A percentile compares a stretch with the other conserved stretches of the same genome.
phyloP scores from a whole-genome alignment of 2,113 vertebrate species.

The Rana temporaria region DNA sequence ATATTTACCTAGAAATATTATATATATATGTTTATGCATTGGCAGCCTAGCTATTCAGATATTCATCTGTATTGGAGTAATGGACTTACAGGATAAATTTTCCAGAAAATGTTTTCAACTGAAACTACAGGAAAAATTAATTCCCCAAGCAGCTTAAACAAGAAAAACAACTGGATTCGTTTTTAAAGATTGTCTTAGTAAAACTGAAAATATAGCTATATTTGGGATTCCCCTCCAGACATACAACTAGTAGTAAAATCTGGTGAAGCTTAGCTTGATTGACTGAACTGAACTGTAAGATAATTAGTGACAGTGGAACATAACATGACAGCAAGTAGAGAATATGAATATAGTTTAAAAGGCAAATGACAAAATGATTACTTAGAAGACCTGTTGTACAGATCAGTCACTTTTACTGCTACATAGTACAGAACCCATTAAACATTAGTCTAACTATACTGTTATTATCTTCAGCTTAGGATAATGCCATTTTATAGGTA shows the following conservation, averaged over 20 bases:
- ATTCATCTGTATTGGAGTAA: too few relatives aligned
- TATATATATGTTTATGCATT: too few relatives aligned
- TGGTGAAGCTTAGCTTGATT: background rate
- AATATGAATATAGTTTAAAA: slow-evolving; percentile 2
- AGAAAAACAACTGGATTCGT: slow-evolving; percentile 2
- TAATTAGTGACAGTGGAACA: background rate
- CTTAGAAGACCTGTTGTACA: background rate
- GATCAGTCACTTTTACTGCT: background rate
- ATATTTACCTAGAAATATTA: too few relatives aligned
- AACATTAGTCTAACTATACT: background rate
- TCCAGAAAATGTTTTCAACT: too few relatives aligned
- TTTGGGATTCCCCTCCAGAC: background rate
- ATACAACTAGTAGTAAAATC: background rate
- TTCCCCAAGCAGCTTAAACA: slow-evolving; percentile 6
- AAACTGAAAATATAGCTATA: slow-evolving; percentile 17
- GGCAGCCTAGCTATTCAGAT: too few relatives aligned
- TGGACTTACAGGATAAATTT: too few relatives aligned
- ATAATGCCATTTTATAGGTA: slow-evolving; percentile 8
- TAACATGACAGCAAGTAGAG: background rate
- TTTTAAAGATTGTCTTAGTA: slow-evolving; percentile 2
- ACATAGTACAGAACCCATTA: slow-evolving; percentile 15
- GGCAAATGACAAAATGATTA: background rate
- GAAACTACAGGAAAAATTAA: background rate
- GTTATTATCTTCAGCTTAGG: slow-evolving; percentile 1
- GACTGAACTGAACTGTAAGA: background rate